Evolutionary conservation across 2,888 invertebrate genomes (phyloP), one percentile per base, ranked within the genome.

Genomic region (Xanthia togata): DNA sequence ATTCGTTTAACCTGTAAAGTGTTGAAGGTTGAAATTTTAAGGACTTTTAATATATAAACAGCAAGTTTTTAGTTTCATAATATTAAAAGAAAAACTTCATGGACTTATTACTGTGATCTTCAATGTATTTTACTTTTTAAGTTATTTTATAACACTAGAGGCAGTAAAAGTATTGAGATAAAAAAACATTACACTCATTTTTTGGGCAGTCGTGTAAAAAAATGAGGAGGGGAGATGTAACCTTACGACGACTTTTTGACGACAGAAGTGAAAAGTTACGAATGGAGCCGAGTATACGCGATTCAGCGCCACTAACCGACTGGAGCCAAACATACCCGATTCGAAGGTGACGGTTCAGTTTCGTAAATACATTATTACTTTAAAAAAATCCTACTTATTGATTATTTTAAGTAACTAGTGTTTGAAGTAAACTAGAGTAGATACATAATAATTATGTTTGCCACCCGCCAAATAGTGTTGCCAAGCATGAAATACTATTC

Each of bases 401-500:
- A 12, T 26, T 26, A 12, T 55, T 55, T n/a, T n/a, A 4, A 11
- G 23, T 55, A n/a, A 55, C n/a, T n/a, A 23, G 11, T 11, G n/a
- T 55, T n/a, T 23, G 2, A n/a, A 9, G 0, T 55, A 12, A 55
- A 55, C n/a, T 4, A 12, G n/a, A 11, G 53, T 23, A 23, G 17
- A 5, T 53, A 23, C 0, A 9, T 53, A n/a, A 3, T n/a, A 17
- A 11, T 55, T 11, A 23, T 26, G 14, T n/a, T 57, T 57, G 31
- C 6, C 59, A 31, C 59, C 1, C 9, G 9, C 31, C 8, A 20
- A 63, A 75, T 38, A 67, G 14, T 31, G 11, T 38, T 44, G 4
- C 59, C 23, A 59, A 44, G 35, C 17, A 9, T 69, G 71, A 70
- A 70, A 57, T 26, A 41, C 38, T 26, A 38, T 50, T 70, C 14